These are phyloP conservation scores for Hetaerina titia DNA, from an alignment of 2,888 invertebrate species.

Conservation along the genomic window DNA sequence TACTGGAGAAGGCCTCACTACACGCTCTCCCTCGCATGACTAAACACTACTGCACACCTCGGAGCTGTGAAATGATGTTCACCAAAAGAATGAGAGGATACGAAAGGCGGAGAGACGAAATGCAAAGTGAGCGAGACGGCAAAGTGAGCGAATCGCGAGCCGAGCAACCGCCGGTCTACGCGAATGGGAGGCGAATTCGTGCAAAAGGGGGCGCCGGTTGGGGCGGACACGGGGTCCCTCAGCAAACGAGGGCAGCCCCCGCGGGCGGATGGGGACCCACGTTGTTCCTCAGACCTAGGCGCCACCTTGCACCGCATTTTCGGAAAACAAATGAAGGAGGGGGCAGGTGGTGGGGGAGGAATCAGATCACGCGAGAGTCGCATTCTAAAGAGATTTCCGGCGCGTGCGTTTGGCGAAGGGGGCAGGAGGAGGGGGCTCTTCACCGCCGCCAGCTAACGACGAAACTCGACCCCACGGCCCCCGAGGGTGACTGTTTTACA, in stretches of 20 bases:
- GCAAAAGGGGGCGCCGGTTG: too few species aligned
- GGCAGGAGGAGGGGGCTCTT: neutral
- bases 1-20: neutral
- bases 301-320: too few species aligned
- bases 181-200: too few species aligned
- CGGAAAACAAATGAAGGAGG: neutral
- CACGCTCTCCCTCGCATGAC: neutral
- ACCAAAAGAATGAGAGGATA: neutral
- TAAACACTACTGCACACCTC: neutral
- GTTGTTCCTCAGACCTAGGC: neutral
- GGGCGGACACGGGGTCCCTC: neutral
- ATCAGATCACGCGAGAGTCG: conserved; percentile 39
- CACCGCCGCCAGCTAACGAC: too few species aligned
- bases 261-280: neutral
- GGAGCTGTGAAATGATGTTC: neutral
- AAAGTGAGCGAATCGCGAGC: neutral
- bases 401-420: neutral
- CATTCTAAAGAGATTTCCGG: conserved; percentile 42
- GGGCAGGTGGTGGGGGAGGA: neutral
- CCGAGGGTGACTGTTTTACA: too few species aligned
- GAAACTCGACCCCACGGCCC: too few species aligned
- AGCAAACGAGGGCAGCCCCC: neutral
- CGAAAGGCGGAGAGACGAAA: neutral
- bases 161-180: too few species aligned
- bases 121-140: neutral